Percentiles rank a stretch among this genome's conserved stretches.
These are phyloP conservation scores for Tachina grossa DNA, from an alignment of 2,888 invertebrate genomes.

Conservation along the genomic window DNA sequence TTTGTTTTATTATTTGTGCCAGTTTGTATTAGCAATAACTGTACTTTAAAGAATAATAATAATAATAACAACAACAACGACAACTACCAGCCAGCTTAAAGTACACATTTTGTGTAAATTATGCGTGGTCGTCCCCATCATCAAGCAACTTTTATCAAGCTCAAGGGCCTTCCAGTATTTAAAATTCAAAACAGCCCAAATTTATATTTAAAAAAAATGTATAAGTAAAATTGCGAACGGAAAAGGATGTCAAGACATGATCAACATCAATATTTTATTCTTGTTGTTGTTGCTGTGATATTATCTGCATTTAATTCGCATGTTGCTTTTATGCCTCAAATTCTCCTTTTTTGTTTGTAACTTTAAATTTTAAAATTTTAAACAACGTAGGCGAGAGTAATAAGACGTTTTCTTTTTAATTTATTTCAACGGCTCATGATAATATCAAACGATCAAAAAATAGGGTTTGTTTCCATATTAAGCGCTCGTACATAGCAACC, in stretches of 20 bases:
- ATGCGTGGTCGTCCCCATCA: constrained; percentile 52
- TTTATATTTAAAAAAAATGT: not conserved
- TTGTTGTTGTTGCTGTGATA: constrained; percentile 51
- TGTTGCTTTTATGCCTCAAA: constrained; percentile 44
- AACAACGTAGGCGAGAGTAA: constrained; percentile 56
- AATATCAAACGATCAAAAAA: constrained; percentile 49
- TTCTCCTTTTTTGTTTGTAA: constrained; percentile 8
- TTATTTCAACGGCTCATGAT: constrained; percentile 24
- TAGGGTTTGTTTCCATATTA: constrained; percentile 43
- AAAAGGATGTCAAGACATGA: constrained; percentile 71
- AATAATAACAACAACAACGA: constrained; percentile 17
- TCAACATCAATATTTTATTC: constrained; percentile 37
- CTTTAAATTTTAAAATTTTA: no score
- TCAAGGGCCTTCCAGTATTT: constrained; percentile 58
- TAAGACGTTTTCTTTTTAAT: constrained; percentile 24
- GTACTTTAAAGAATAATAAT: constrained; percentile 55
- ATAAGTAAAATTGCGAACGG: constrained; percentile 59
- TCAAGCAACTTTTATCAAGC: constrained; percentile 50
- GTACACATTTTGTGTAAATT: constrained; percentile 57
- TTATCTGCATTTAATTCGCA: constrained; percentile 56
- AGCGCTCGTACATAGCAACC: constrained; percentile 1
- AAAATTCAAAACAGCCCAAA: constrained; percentile 47
- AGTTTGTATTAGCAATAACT: constrained; percentile 50
- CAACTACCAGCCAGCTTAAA: constrained; percentile 31
- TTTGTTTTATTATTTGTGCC: constrained; percentile 13